Percentiles rank a stretch among this genome's conserved stretches.
Conservation (phyloP, 2,113 vertebrate genomes). For the Phrynosoma blainvillii region DNA sequence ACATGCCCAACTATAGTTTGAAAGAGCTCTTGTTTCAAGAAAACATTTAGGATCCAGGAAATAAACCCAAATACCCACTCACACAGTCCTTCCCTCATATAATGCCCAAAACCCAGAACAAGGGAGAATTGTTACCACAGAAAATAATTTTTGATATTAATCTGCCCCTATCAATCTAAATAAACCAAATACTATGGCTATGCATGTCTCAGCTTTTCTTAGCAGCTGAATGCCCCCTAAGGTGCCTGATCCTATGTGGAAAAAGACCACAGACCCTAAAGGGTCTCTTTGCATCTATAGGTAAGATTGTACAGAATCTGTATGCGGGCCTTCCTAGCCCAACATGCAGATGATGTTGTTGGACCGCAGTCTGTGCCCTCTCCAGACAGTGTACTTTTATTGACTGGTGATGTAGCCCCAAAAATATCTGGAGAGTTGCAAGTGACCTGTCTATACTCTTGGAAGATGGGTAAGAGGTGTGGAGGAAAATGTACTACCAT, state of each 20-base stretch:
- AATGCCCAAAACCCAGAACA: neutral
- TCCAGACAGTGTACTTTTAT: neutral
- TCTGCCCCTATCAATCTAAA: neutral
- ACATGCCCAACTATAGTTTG: no score
- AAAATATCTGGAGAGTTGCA: neutral
- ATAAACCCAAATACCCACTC: no score
- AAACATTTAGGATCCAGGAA: no score
- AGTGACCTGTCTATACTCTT: no score
- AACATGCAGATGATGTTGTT: neutral
- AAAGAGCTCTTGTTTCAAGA: no score
- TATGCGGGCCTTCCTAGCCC: no score
- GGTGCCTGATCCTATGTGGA: no score
- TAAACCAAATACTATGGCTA: neutral
- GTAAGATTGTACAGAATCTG: neutral
- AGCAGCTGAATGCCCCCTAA: neutral
- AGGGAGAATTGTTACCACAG: neutral
- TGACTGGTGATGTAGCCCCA: neutral
- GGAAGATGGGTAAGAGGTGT: no score
- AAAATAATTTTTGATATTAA: neutral
- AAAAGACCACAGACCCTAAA: no score
- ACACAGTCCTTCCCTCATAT: no score
- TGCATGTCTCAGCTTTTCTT: neutral
- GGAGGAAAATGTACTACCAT: no score
- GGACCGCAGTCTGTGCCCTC: neutral
- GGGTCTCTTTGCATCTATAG: neutral